Evolutionary conservation across 2,113 vertebrate genomes (phyloP), one percentile per base, ranked within the genome.

Genomic region (Seriola aureovittata): DNA sequence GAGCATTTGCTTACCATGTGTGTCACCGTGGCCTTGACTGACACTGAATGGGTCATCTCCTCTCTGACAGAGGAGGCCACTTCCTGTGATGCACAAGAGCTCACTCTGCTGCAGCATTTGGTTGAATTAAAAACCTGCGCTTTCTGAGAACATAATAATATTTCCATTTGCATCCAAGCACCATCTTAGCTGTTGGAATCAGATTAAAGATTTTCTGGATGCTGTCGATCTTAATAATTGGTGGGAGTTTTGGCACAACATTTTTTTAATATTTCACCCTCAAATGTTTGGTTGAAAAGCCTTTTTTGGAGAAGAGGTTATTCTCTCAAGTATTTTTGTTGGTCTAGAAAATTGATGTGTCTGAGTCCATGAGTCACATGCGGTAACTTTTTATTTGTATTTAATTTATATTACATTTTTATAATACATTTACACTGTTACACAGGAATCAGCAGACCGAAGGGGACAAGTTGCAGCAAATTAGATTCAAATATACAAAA

Each of bases 11-110:
- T 36, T 59, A 58, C 32, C 36, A 12, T 74, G 19, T 70, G 34
- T 70, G 75, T 78, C 70, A 50, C 40, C 2, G 29, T 80, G 55
- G 64, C 68, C 77, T 81, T 19, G 42, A 38, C 57, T 81, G 74
- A 81, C 29, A 60, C 74, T 58, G 52, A 69, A 32, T 72, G 40
- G 73, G 52, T 80, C 25, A 34, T 44, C 44, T 66, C 54, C 63
- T 69, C 46, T 38, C 21, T 63, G 57, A 63, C 58, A 69, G 17
- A 66, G 8, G 46, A 62, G 16, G 29, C 2, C 25, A 70, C n/a
- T 29, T 66, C n/a, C 60, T 21, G 25, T 23, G 32, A 64, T 59
- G 46, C 62, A 55, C 23, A 12, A 48, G 14, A 66, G 50, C 78
- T 57, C 14, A 19, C 25, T 72, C 38, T 36, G 38, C 36, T n/a